Evolutionary conservation across 2,797 vertebrate genomes (phyloP), one percentile per base, ranked within the genome.

Genomic region (Lutra lutra): DNA sequence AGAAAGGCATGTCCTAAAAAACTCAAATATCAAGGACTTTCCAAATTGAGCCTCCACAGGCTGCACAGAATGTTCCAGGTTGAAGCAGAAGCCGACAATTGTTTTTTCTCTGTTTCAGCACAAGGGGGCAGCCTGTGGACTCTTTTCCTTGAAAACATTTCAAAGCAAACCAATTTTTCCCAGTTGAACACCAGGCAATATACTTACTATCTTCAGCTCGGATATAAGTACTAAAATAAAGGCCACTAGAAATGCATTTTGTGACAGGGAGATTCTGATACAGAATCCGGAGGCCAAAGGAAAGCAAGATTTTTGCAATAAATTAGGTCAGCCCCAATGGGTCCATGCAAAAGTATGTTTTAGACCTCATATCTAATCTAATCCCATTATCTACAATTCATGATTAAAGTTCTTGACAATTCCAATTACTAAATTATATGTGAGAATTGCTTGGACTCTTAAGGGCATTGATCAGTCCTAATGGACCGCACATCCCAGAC

Each of bases 101-200:
- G 92, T 35, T 80, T 83, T 83, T 97, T 83, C 95, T 66, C 70
- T 70, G 18, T 86, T 89, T 97, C 14, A 60, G 64, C 98, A 98
- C 97, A 94, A 97, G 98, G 48, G 97, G 97, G 98, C 97, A 94
- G 88, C 27, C 82, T 87, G n/a, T 1, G 0, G 29, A 80, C n/a
- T 95, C 32, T 86, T 84, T 96, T 93, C 58, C 43, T n/a, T 66
- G 82, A 77, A 68, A 89, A 86, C 3, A 1, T 78, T 70, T 80
- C 27, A 79, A 84, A 96, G 83, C 58, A 95, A 95, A 85, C 4
- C 35, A 23, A 8, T 70, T 79, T 78, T 85, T 32, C 85, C 77
- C 72, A 64, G 43, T 15, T 84, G 48, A 85, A 89, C 51, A 86
- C 62, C 12, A 6, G 56, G 17, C 54, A 66, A 2, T 64, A 38